Evolutionary conservation across 2,797 vertebrate species (phyloP).

Genomic region (Pangasius krempfi): DNA sequence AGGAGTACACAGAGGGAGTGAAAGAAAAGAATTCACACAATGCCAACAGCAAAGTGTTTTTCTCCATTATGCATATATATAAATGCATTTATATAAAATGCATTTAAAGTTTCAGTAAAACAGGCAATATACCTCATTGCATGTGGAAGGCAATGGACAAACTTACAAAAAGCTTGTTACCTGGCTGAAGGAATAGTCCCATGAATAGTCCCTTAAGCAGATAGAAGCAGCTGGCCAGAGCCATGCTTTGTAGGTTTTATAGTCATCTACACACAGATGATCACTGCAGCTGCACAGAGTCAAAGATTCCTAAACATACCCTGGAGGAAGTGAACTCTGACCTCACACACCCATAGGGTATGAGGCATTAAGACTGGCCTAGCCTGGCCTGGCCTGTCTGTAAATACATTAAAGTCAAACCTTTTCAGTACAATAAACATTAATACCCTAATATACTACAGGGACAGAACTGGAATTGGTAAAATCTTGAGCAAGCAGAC

Average conservation of each 20-base stretch:
- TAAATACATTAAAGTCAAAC: slow-evolving; percentile 10
- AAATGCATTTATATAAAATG: slow-evolving; percentile 22
- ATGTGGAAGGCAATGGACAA: slow-evolving; percentile 45
- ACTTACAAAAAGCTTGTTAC: slow-evolving; percentile 48
- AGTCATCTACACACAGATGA: slow-evolving; percentile 84
- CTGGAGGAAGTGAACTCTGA: slow-evolving; percentile 74
- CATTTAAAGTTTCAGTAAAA: slow-evolving; percentile 33
- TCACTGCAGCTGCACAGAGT: slow-evolving; percentile 84
- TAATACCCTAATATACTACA: slow-evolving; percentile 57
- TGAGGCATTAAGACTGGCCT: background rate
- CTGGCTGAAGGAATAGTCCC: slow-evolving; percentile 64
- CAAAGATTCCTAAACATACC: slow-evolving; percentile 80
- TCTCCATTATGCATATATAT: slow-evolving; percentile 14
- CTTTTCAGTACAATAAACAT: background rate
- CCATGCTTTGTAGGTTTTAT: slow-evolving; percentile 86
- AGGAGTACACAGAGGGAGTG: slow-evolving; percentile 32
- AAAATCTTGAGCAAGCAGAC: background rate
- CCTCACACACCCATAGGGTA: slow-evolving; percentile 64
- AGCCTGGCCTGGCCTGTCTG: background rate
- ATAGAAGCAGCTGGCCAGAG: slow-evolving; percentile 84
- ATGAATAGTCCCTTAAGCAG: slow-evolving; percentile 63
- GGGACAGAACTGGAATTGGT: background rate
- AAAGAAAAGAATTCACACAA: slow-evolving; percentile 24
- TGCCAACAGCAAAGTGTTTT: slow-evolving; percentile 32
- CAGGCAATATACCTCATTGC: slow-evolving; percentile 39